Percentiles rank a stretch among this genome's conserved stretches.
These are phyloP conservation scores for Petrocephalus zakoni DNA, from an alignment of 2,113 vertebrate species.

Conservation along the genomic window DNA sequence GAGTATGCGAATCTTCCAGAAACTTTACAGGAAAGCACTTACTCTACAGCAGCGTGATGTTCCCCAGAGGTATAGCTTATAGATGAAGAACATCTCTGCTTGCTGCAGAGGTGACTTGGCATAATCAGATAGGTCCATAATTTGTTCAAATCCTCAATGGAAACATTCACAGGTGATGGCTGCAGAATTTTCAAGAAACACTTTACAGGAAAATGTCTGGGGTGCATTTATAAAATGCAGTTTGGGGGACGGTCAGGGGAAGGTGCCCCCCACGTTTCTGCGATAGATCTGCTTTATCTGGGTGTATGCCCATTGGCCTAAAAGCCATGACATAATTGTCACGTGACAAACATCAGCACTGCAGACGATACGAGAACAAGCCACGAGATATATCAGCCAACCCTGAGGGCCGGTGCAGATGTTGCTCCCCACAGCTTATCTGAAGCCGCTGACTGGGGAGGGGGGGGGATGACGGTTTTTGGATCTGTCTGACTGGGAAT, in stretches of 20 bases:
- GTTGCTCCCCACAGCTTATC: conserved; percentile 15
- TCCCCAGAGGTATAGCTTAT: neutral
- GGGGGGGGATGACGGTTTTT: neutral
- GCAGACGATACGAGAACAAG: neutral
- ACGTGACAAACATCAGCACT: neutral
- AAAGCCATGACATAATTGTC: neutral
- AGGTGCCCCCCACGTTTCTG: neutral
- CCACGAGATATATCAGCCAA: neutral
- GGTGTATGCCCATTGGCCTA: neutral
- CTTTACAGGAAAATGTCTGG: neutral
- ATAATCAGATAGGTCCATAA: neutral
- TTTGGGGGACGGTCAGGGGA: neutral
- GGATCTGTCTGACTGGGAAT: neutral
- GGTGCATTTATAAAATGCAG: neutral
- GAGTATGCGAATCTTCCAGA: too few relatives aligned
- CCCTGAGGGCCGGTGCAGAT: neutral
- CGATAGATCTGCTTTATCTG: neutral
- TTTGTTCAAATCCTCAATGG: neutral
- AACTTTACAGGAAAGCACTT: too few relatives aligned
- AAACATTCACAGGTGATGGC: neutral
- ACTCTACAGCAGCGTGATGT: neutral
- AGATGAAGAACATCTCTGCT: neutral
- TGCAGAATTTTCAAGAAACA: neutral
- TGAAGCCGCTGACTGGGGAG: neutral
- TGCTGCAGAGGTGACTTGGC: neutral